Conservation (phyloP, 2,797 vertebrate species). For the Rhodeus uyekii region DNA sequence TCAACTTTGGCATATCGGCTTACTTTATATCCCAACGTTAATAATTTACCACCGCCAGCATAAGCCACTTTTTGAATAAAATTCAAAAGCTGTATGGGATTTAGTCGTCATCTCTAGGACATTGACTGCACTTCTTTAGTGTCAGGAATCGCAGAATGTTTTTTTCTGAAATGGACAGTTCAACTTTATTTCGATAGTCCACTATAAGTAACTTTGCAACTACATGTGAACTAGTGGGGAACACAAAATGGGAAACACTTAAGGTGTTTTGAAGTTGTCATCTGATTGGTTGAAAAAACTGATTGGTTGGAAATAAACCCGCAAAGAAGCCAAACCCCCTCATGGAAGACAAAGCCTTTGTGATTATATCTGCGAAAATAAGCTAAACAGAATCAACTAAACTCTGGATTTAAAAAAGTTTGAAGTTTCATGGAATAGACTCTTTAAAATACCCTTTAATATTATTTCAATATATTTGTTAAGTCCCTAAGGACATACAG, state of each 20-base stretch:
- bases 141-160: neutral
- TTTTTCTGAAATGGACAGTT: too few relatives aligned
- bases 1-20: neutral
- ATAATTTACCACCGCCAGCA: too few relatives aligned
- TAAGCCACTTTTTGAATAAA: neutral
- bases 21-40: too few relatives aligned
- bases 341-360: too few relatives aligned
- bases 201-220: neutral
- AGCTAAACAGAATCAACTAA: too few relatives aligned
- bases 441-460: neutral
- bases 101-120: neutral
- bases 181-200: neutral
- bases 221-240: neutral
- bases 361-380: too few relatives aligned
- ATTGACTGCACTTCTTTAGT: neutral
- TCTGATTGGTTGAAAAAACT: neutral
- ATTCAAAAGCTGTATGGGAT: neutral
- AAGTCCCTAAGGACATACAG: too few relatives aligned
- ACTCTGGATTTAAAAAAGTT: neutral
- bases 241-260: neutral
- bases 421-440: neutral
- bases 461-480: too few relatives aligned
- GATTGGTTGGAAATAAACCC: too few relatives aligned
- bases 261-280: neutral
- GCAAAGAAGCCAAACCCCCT: too few relatives aligned